These are phyloP conservation scores for Dermochelys coriacea DNA, from an alignment of 2,797 vertebrate genomes.

Conservation along the genomic window DNA sequence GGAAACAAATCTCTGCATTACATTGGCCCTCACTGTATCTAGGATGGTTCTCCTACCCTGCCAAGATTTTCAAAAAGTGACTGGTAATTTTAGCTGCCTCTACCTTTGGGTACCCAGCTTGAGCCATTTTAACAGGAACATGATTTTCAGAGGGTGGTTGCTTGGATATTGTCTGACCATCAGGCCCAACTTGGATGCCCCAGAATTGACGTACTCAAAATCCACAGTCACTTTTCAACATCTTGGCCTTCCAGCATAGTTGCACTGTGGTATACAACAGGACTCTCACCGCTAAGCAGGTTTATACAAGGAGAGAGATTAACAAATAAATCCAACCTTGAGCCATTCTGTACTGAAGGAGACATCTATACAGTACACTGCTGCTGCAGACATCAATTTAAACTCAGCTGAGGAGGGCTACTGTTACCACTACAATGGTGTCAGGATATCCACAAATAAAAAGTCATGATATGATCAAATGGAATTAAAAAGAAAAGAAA, in stretches of 20 bases:
- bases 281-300: not conserved
- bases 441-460: not conserved
- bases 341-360: not conserved
- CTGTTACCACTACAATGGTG: not conserved
- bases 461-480: not conserved
- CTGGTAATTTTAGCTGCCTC: not conserved
- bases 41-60: not conserved
- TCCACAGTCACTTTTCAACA: not conserved
- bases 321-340: not conserved
- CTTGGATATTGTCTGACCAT: not conserved
- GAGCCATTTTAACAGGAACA: not conserved
- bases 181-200: no score
- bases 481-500: not conserved
- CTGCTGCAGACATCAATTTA: not conserved
- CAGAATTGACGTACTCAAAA: not conserved
- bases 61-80: not conserved
- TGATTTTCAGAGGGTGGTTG: not conserved
- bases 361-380: accelerated
- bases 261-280: not conserved
- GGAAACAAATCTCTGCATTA: not conserved
- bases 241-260: not conserved
- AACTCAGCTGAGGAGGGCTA: not conserved
- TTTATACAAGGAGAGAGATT: not conserved
- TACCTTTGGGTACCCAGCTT: not conserved
- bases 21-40: not conserved